Evolutionary conservation across 2,797 vertebrate genomes (phyloP).

Genomic region (Chrysocyon brachyurus): DNA sequence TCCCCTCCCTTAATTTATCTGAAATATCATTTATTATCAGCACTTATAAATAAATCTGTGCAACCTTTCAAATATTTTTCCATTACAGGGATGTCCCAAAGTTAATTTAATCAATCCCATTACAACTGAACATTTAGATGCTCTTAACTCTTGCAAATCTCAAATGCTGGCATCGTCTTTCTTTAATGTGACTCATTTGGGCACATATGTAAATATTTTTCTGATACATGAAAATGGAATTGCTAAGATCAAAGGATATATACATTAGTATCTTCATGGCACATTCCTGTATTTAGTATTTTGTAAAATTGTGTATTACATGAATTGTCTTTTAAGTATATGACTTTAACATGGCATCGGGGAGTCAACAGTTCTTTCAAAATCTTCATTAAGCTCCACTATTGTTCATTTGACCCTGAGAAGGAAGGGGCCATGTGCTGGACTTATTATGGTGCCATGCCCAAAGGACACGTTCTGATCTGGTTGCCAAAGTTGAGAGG

Average conservation of each 20-base stretch:
- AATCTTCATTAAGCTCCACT: neutral
- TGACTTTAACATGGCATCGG: conserved; percentile 33
- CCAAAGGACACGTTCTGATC: conserved; percentile 16
- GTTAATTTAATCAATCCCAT: neutral
- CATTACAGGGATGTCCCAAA: neutral
- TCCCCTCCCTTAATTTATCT: neutral
- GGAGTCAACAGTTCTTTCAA: neutral
- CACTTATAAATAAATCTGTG: neutral
- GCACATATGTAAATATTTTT: neutral
- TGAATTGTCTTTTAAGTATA: neutral
- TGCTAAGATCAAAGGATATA: neutral
- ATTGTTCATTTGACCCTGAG: neutral
- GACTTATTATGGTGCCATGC: neutral
- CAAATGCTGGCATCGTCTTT: neutral
- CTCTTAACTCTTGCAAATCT: neutral
- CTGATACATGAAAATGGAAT: neutral
- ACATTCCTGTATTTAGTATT: neutral
- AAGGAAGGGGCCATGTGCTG: neutral
- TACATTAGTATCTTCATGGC: neutral
- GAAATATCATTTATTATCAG: neutral
- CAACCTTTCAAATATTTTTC: neutral
- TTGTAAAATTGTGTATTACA: neutral
- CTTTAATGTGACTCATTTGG: neutral
- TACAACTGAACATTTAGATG: neutral
- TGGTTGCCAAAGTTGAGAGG: neutral